Percentiles rank a stretch among this genome's conserved stretches.
phyloP scores from a whole-genome alignment of 2,888 invertebrate genomes.

The Laspeyria flexula region DNA sequence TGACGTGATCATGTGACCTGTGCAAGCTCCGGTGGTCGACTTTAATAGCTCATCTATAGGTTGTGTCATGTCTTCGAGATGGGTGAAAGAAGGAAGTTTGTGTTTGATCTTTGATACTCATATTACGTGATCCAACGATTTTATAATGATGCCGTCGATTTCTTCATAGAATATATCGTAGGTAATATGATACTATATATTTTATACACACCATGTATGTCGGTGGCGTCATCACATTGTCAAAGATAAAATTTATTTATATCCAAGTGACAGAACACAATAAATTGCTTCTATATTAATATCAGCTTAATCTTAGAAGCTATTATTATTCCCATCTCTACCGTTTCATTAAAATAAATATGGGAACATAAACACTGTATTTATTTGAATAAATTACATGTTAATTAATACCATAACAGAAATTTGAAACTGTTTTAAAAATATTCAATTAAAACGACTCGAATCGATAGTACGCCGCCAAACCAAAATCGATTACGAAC shows the following conservation, averaged over 20 bases:
- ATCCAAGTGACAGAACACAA: background rate
- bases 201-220: no score
- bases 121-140: background rate
- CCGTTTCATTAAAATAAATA: background rate
- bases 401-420: background rate
- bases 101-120: background rate
- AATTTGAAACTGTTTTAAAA: slow-evolving; percentile 14
- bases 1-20: slow-evolving; percentile 42
- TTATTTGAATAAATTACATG: background rate
- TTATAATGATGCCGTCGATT: background rate
- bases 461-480: slow-evolving; percentile 69
- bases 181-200: no score
- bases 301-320: background rate
- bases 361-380: background rate
- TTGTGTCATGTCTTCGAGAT: slow-evolving; percentile 2
- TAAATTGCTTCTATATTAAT: background rate
- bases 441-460: slow-evolving; percentile 52
- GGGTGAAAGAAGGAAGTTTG: slow-evolving; percentile 10
- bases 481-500: slow-evolving; percentile 78
- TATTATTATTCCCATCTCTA: background rate
- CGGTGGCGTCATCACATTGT: no score
- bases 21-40: slow-evolving; percentile 39
- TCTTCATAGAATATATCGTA: no score
- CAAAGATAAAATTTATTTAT: background rate
- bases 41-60: slow-evolving; percentile 19